phyloP scores from a whole-genome alignment of 30 jellyfish, hydroid and myxozoan species.

The Nemopilema nomurai region DNA sequence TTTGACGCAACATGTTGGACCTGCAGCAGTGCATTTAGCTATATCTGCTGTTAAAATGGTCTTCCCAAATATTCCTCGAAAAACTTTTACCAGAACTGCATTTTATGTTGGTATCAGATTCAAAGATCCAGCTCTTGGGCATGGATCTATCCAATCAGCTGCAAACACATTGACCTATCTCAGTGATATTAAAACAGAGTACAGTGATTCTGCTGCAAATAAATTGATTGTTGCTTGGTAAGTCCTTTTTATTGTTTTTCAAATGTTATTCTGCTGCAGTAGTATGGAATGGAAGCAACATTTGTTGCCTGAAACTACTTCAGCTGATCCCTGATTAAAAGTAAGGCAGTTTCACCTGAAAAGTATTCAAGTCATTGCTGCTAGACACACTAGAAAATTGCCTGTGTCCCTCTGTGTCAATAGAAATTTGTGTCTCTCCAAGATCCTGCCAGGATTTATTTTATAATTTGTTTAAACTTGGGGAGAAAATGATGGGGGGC shows the following conservation, averaged over 20 bases:
- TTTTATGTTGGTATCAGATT: constrained; percentile 82
- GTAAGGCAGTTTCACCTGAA: too few species aligned
- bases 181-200: constrained; percentile 60
- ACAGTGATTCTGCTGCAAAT: constrained; percentile 75
- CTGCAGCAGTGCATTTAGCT: constrained; percentile 71
- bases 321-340: too few species aligned
- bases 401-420: too few species aligned
- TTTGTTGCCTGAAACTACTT: neutral
- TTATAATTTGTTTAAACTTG: too few species aligned
- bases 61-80: constrained; percentile 73
- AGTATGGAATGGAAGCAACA: too few species aligned
- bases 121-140: constrained; percentile 50
- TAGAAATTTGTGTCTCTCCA: too few species aligned
- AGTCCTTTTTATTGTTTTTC: constrained; percentile 1
- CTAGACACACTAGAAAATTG: too few species aligned
- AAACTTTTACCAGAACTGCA: constrained; percentile 64
- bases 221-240: constrained; percentile 59
- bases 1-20: constrained; percentile 65
- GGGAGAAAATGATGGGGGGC: too few species aligned
- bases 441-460: too few species aligned
- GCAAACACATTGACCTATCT: constrained; percentile 42
- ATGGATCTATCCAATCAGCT: constrained; percentile 36
- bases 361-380: too few species aligned
- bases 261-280: too few species aligned
- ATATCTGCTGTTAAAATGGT: constrained; percentile 81